These are phyloP conservation scores for Aegypius monachus DNA, from an alignment of 2,113 vertebrate species.

Conservation along the genomic window DNA sequence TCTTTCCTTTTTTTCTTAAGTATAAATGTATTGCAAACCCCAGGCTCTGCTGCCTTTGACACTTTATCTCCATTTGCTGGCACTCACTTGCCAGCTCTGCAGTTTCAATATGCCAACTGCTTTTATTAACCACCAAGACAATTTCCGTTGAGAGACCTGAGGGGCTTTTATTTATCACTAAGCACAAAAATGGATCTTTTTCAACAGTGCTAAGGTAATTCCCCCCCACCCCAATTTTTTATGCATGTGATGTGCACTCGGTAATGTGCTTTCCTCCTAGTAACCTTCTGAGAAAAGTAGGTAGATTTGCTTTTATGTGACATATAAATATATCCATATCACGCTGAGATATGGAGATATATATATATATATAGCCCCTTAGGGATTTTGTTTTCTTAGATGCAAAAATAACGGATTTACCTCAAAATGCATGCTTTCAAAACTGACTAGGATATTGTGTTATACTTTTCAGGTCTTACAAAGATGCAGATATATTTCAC, in stretches of 20 bases:
- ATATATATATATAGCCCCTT: constrained; percentile 9
- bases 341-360: constrained; percentile 10
- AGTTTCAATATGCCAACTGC: neutral
- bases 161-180: constrained; percentile 52
- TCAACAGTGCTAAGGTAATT: neutral
- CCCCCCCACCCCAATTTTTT: neutral
- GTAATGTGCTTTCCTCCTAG: constrained; percentile 45
- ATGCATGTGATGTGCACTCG: constrained; percentile 29
- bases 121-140: constrained; percentile 21
- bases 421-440: constrained; percentile 68
- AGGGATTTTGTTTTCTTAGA: constrained; percentile 50
- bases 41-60: constrained; percentile 29
- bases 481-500: constrained; percentile 45
- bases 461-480: constrained; percentile 66
- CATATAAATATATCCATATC: constrained; percentile 3
- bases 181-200: constrained; percentile 25
- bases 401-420: constrained; percentile 62
- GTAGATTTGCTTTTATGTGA: constrained; percentile 63
- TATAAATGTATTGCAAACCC: constrained; percentile 36
- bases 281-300: constrained; percentile 47
- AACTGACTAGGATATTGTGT: constrained; percentile 45
- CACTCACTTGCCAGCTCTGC: neutral
- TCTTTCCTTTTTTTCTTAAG: neutral
- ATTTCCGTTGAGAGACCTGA: constrained; percentile 41
- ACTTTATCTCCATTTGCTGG: constrained; percentile 7